Evolutionary conservation across 2,797 vertebrate genomes (phyloP).

Genomic region (Iguana delicatissima): DNA sequence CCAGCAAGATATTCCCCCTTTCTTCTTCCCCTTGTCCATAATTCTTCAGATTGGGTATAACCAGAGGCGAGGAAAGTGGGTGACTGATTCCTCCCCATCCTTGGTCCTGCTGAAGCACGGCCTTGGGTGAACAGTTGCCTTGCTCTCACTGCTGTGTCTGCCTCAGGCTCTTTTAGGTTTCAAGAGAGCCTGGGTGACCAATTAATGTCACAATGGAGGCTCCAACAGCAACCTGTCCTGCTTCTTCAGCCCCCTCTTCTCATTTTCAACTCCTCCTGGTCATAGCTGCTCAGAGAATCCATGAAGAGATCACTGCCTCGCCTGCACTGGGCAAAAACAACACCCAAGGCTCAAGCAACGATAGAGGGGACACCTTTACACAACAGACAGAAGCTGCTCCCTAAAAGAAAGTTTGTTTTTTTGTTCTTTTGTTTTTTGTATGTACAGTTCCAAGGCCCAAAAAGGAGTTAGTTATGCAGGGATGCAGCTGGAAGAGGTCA

Average conservation of each 20-base stretch:
- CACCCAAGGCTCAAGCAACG: not conserved
- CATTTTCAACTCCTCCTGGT: not conserved
- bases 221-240: not conserved
- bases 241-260: not conserved
- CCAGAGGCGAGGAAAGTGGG: not conserved
- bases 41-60: not conserved
- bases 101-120: not conserved
- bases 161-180: not conserved
- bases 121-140: constrained; percentile 35
- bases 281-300: constrained; percentile 24
- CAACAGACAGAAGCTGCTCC: not conserved
- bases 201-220: not conserved
- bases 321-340: not conserved
- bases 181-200: constrained; percentile 44
- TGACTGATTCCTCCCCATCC: not conserved
- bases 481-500: no score
- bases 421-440: no score
- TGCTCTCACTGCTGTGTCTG: not conserved
- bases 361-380: not conserved
- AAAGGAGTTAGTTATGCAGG: no score
- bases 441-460: no score
- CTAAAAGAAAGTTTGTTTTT: no score
- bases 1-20: constrained; percentile 11
- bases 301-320: constrained; percentile 15
- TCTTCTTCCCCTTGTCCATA: constrained; percentile 29